Base-by-base conservation (phyloP, 2,888 invertebrate genomes). In the Caenorhabditis panamensis region DNA sequence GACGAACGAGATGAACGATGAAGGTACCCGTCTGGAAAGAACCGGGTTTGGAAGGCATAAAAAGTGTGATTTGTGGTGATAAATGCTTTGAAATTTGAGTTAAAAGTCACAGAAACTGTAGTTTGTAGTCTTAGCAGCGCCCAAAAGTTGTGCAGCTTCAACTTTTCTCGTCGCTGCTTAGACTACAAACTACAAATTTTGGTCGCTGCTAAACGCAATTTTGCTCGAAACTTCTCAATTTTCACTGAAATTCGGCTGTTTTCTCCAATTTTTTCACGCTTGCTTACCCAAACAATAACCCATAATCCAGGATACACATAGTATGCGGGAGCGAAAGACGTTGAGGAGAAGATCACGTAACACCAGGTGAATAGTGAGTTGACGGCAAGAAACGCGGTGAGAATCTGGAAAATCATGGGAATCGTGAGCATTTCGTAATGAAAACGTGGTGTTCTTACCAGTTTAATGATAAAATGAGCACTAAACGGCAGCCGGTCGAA, bases 1-100 rank as follows among this genome's bases (percentile, higher is more conserved):
- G 94, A 91, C 96, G 96, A 90, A 94, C 94, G 87, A 94, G 93
- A 84, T 96, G 92, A 78, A 96, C 56, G 11, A 84, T 31, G 9
- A 84, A 71, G 13, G 86, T 80, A n/a, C 81, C 79, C 13, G 71
- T 59, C 89, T 89, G 72, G 63, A 86, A 61, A 18, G 16, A 24
- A 20, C n/a, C 1, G 2, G 24, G 37, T n/a, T 56, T 56, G 31
- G 31, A 9, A 31, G 5, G 31, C 31, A 31, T 4, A 31, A 9
- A 31, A 31, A 9, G 5, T 6, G 31, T 6, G 31, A 31, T 4
- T 31, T 4, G 31, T 31, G 1, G 18, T 20, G 3, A 6, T 61
- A 1, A 53, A 31, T 24, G 8, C 11, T 26, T 47, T 16, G 13
- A 51, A 63, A 51, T 49, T 22, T 22, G 5, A 24, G 16, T 26